Evolutionary conservation across 1,140 invertebrate species (phyloP).

Genomic region (Thrips palmi): DNA sequence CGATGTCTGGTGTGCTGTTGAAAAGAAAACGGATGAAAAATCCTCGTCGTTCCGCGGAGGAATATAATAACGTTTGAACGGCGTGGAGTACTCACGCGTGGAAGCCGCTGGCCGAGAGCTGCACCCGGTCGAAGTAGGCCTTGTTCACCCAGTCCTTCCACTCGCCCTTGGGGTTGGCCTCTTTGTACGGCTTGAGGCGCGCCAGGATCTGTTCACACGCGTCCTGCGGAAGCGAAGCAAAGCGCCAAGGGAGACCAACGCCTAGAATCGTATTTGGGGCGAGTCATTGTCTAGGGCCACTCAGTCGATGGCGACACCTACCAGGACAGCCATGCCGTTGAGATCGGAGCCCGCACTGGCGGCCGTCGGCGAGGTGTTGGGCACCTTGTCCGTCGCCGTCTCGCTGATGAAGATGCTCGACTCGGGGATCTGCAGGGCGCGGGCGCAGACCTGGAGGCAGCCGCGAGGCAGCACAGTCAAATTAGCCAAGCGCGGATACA

Average conservation of each 20-base stretch:
- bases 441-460: too few species aligned
- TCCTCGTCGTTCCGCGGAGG: too few species aligned
- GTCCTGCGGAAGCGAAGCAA: slow-evolving; percentile 37
- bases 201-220: slow-evolving; percentile 64
- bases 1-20: slow-evolving; percentile 49
- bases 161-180: slow-evolving; percentile 53
- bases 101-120: slow-evolving; percentile 72
- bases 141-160: slow-evolving; percentile 73
- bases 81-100: slow-evolving; percentile 28
- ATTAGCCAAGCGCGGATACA: too few species aligned
- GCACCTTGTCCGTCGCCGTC: slow-evolving; percentile 83
- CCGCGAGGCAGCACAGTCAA: too few species aligned
- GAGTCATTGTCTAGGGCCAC: neutral
- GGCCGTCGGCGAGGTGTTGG: slow-evolving; percentile 83
- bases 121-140: slow-evolving; percentile 65
- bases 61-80: neutral
- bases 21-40: slow-evolving; percentile 3
- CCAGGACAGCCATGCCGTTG: slow-evolving; percentile 85
- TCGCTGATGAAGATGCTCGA: slow-evolving; percentile 83
- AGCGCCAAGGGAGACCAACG: slow-evolving; percentile 4
- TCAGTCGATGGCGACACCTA: slow-evolving; percentile 22
- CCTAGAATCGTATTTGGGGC: neutral
- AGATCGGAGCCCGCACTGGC: slow-evolving; percentile 82
- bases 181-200: slow-evolving; percentile 56
- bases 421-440: too few species aligned